Evolutionary conservation across 2,113 vertebrate species (phyloP), one percentile per base, ranked within the genome.

Genomic region (Nycticebus coucang): DNA sequence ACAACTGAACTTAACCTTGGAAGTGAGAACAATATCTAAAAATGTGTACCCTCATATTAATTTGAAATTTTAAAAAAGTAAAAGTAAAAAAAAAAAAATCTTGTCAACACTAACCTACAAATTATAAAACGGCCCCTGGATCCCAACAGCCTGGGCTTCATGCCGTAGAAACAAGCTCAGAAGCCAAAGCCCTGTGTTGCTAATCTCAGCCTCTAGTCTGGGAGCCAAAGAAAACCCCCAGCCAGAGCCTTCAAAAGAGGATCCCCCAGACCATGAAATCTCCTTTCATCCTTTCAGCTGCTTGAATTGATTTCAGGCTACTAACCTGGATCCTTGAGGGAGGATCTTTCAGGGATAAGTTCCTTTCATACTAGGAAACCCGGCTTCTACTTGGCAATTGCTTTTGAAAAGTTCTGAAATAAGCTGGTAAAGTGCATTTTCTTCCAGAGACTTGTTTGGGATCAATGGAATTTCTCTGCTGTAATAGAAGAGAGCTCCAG

Each of bases 201-300:
- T 97, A 97, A 97, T 96, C 95, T 94, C 96, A 68, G 91, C 97
- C 96, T 95, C 95, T 88, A 79, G 97, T 85, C 91, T 95, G 84
- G 37, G 80, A 87, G 91, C 81, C 89, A 87, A 88, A 89, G 91
- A 96, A 96, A 96, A 97, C 74, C 77, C 69, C 68, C 74, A 83
- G 89, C 55, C 89, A 93, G 86, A 96, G 59, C 19, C 13, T 79
- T 95, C 91, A 92, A 94, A 97, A 87, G 91, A 95, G 93, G 91
- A 95, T 84, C 97, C 95, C 87, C 78, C 68, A n/a, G 92, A 97
- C 97, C 91, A 78, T 97, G 97, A 98, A 98, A 97, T 97, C 91
- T 59, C 87, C 90, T 96, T 97, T 97, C 91, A 97, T 95, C 94
- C 96, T 87, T 94, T 96, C n/a, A 96, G 89, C 94, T 93, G 93